Base-by-base conservation (phyloP, 2,113 vertebrate species). In the Anseranas semipalmata region DNA sequence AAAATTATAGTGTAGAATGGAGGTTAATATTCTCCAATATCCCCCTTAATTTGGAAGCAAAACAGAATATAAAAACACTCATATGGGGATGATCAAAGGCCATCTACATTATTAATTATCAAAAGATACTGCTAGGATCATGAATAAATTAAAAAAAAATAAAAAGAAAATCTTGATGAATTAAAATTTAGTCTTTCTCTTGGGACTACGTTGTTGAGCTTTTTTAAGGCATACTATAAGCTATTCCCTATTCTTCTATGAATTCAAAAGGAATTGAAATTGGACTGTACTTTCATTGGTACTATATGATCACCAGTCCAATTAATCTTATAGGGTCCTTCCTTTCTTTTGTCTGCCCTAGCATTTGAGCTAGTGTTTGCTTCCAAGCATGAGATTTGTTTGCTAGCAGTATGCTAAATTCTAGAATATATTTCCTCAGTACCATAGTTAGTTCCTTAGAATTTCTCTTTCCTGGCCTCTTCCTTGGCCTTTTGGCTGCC, bases 371-470 rank as follows among this genome's bases (percentile, higher is more conserved):
- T 91, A 68, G 72, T 37, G n/a, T 71, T 87, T 73, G 15, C 79
- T 93, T 63, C 58, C 53, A 70, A 6, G 5, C 33, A 86, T 70
- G 58, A 80, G 35, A 10, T 53, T 95, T 89, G 45, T 93, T 97
- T 97, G 92, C 60, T 87, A 94, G 24, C 65, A 5, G 6, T 55
- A 80, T 93, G 63, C 72, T 83, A 94, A 97, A 96, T 86, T 85
- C 78, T 70, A 86, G 84, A 94, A 96, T 95, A 71, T 86, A 94
- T 97, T 97, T 97, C 45, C 70, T 93, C 10, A 30, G 32, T 25
- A 85, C 59, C 76, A 37, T 78, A 79, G 78, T 66, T 85, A 87
- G 58, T 68, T 94, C 41, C 83, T 85, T 70, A 77, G 50, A 93
- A 52, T 87, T 75, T 92, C 78, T 97, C 59, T 92, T 91, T 33